Percentiles rank a stretch among this genome's conserved stretches.
Conservation (phyloP, 2,888 invertebrate genomes). For the Palloptera scutellata region DNA sequence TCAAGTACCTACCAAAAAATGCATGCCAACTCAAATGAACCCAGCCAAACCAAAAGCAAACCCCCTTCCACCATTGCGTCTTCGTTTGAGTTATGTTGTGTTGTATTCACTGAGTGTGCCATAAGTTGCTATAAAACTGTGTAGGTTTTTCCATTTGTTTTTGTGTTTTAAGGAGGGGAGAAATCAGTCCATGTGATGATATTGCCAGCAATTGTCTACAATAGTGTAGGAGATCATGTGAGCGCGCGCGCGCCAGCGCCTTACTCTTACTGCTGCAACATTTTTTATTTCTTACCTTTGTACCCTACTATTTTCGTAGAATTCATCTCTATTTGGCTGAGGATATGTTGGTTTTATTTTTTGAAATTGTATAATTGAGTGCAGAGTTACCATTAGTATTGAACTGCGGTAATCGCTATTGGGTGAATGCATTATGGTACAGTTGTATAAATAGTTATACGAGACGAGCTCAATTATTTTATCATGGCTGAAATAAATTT, state of each 20-base stretch:
- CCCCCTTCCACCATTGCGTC: not conserved
- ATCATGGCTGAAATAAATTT: no score
- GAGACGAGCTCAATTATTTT: no score
- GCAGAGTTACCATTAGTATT: slow-evolving; percentile 3
- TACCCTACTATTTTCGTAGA: slow-evolving; percentile 11
- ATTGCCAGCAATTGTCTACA: slow-evolving; percentile 23
- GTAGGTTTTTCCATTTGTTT: slow-evolving; percentile 2
- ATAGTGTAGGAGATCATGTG: not conserved
- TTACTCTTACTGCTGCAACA: not conserved
- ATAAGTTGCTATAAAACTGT: not conserved
- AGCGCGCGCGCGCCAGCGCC: not conserved
- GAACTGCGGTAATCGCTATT: no score
- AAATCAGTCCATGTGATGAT: slow-evolving; percentile 36
- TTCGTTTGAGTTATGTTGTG: slow-evolving; percentile 22
- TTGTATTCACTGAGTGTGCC: not conserved
- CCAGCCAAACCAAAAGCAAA: slow-evolving; percentile 8
- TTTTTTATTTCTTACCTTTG: not conserved
- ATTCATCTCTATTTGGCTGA: slow-evolving; percentile 28
- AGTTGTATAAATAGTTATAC: no score
- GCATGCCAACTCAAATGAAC: not conserved
- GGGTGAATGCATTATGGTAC: no score
- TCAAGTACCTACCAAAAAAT: no score
- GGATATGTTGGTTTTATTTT: slow-evolving; percentile 21
- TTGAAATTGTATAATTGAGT: slow-evolving; percentile 8
- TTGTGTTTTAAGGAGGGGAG: slow-evolving; percentile 4